Conservation (phyloP, 2,797 vertebrate genomes). For the Muraenolepis orangiensis region DNA sequence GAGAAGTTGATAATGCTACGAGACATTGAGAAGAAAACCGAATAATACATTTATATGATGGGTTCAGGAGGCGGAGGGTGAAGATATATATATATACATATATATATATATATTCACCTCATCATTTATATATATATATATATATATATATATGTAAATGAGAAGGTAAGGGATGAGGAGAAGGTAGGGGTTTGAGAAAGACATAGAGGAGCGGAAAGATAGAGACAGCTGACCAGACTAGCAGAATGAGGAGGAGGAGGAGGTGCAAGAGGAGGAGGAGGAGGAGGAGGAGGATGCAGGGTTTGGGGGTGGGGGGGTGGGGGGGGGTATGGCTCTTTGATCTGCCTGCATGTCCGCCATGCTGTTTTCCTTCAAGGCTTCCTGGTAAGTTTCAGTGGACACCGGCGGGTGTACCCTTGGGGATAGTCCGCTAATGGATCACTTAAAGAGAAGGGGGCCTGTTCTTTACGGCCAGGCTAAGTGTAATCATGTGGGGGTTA, state of each 20-base stretch:
- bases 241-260: constrained; percentile 26
- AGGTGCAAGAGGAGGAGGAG: constrained; percentile 28
- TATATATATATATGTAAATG: no score
- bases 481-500: constrained; percentile 78
- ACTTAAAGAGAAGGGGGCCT: constrained; percentile 76
- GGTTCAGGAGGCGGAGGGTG: no score
- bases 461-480: constrained; percentile 76
- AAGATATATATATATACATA: no score
- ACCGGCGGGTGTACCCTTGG: constrained; percentile 38
- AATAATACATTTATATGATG: no score
- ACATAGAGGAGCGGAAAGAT: no score
- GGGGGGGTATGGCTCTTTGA: constrained; percentile 70
- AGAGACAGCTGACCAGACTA: constrained; percentile 29
- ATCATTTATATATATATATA: no score
- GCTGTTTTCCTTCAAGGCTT: constrained; percentile 82
- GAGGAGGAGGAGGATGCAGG: constrained; percentile 13
- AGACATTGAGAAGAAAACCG: no score
- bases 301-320: constrained; percentile 11
- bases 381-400: constrained; percentile 81
- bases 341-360: constrained; percentile 76
- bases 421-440: constrained; percentile 80
- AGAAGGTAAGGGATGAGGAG: neutral
- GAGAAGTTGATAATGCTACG: no score
- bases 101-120: no score
- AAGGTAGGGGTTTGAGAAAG: constrained; percentile 5